These are phyloP conservation scores for Meriones unguiculatus DNA, from an alignment of 2,113 vertebrate species.

Conservation along the genomic window DNA sequence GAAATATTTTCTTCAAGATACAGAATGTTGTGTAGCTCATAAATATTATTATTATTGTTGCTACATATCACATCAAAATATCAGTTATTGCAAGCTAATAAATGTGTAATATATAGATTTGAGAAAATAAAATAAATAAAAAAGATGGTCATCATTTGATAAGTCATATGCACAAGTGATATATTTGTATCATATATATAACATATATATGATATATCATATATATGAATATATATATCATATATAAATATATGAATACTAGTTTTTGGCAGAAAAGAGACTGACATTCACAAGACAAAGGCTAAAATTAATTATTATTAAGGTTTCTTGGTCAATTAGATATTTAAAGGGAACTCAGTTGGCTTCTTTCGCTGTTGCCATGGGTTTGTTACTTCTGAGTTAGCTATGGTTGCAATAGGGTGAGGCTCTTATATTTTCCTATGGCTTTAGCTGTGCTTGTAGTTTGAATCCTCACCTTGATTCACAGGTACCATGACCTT, in stretches of 20 bases:
- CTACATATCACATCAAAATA: neutral
- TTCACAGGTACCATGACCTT: neutral
- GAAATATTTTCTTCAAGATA: neutral
- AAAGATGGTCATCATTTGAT: neutral
- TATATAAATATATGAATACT: too few species aligned
- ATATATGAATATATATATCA: too few species aligned
- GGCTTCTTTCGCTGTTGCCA: neutral
- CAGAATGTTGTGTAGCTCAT: neutral
- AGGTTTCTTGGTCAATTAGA: neutral
- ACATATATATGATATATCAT: too few species aligned
- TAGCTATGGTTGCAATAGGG: neutral
- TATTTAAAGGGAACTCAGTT: neutral
- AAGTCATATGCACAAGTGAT: neutral
- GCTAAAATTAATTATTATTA: neutral
- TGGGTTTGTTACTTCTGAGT: neutral
- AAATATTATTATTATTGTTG: neutral
- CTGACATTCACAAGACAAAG: neutral
- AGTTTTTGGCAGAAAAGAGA: neutral
- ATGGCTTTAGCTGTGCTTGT: neutral
- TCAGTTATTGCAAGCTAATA: neutral
- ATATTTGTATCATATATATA: neutral
- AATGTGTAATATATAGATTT: neutral
- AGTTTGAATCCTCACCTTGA: neutral
- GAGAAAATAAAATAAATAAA: neutral
- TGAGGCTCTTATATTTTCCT: neutral